Percentiles rank a stretch among this genome's conserved stretches.
These are phyloP conservation scores for Neoseiulus cucumeris DNA, from an alignment of 1,140 invertebrate genomes.

Conservation along the genomic window DNA sequence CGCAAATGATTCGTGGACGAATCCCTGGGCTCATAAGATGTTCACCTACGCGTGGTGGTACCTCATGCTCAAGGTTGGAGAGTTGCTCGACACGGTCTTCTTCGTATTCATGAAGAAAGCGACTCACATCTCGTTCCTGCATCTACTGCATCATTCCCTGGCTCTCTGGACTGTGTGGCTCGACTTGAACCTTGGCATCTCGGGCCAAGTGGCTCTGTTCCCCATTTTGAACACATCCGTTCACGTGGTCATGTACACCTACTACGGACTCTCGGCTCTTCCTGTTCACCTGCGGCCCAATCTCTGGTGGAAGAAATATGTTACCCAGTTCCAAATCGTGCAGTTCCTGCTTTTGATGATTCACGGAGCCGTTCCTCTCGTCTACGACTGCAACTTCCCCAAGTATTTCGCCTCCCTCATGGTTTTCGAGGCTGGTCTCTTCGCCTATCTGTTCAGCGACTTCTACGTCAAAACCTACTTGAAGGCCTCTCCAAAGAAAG, in stretches of 20 bases:
- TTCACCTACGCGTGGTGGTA: neutral
- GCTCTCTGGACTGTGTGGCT: slow-evolving; percentile 7
- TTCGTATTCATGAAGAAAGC: slow-evolving; percentile 12
- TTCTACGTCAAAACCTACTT: slow-evolving; percentile 4
- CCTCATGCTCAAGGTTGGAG: slow-evolving; percentile 8
- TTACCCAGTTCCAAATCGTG: slow-evolving; percentile 46
- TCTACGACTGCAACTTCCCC: neutral
- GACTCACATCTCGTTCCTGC: slow-evolving; percentile 5
- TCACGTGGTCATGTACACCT: slow-evolving; percentile 78
- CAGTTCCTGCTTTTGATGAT: slow-evolving; percentile 1
- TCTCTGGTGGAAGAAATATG: slow-evolving; percentile 82
- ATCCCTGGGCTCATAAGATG: neutral
- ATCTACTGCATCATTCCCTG: neutral
- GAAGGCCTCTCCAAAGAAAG: neutral
- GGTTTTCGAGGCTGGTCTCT: neutral
- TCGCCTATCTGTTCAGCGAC: neutral
- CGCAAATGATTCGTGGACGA: neutral
- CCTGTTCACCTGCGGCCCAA: slow-evolving; percentile 53
- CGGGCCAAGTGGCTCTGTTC: slow-evolving; percentile 7
- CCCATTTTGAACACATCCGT: slow-evolving; percentile 69
- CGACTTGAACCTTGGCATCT: neutral
- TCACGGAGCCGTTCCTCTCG: neutral
- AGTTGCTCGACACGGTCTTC: slow-evolving; percentile 12
- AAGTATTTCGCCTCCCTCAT: neutral
- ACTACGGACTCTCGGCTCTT: slow-evolving; percentile 63